phyloP scores from a whole-genome alignment of 2,113 vertebrate genomes.

The Antennarius striatus region DNA sequence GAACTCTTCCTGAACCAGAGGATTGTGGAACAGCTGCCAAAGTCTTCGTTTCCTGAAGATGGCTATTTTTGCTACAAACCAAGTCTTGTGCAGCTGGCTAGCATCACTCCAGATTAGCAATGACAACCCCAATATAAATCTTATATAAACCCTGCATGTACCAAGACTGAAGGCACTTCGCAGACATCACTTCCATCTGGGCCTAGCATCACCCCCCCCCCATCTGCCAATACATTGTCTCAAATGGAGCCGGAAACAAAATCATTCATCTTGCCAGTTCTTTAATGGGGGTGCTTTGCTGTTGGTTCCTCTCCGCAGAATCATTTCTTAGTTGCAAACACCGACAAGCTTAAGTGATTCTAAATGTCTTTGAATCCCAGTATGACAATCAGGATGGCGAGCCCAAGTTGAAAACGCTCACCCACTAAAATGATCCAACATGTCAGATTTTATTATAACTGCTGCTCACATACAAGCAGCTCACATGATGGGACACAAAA shows the following conservation, averaged over 20 bases:
- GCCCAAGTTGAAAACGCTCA: conserved; percentile 22
- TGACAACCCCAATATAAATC: conserved; percentile 27
- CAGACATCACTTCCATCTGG: conserved; percentile 8
- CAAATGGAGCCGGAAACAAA: conserved; percentile 1
- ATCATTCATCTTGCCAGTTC: background rate
- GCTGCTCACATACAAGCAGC: too few relatives aligned
- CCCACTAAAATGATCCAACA: background rate
- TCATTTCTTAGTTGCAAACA: background rate
- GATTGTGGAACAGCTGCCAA: conserved; percentile 30
- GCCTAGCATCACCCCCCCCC: background rate
- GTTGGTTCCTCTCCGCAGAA: background rate
- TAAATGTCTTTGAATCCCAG: conserved; percentile 9
- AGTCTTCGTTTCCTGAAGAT: conserved; percentile 31
- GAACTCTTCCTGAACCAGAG: conserved; percentile 47
- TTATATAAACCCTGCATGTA: conserved; percentile 12
- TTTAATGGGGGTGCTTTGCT: background rate
- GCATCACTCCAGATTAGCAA: conserved; percentile 48
- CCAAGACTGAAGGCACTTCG: conserved; percentile 17
- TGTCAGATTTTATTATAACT: conserved; percentile 48
- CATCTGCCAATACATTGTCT: conserved; percentile 16
- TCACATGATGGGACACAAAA: too few relatives aligned
- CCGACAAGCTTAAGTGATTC: background rate
- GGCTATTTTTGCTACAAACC: conserved; percentile 36
- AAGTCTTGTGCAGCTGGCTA: conserved; percentile 54
- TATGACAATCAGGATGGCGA: background rate